Conservation (phyloP, 2,113 vertebrate genomes). For the Gambusia affinis region DNA sequence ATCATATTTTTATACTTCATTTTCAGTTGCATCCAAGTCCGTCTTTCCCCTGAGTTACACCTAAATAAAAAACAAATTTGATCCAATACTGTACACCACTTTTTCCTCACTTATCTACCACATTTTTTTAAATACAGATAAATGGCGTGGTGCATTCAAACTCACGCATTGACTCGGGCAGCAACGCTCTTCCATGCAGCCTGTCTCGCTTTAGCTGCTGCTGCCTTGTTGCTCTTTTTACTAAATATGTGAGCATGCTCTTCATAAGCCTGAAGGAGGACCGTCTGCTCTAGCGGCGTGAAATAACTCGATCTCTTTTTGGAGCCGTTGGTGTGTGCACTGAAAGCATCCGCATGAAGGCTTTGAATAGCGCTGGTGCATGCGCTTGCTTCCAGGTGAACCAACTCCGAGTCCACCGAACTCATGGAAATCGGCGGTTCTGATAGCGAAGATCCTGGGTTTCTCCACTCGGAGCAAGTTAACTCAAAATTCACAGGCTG, state of each 20-base stretch:
- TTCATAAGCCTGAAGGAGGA: background rate
- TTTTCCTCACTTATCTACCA: background rate
- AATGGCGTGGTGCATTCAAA: background rate
- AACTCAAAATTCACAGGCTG: background rate
- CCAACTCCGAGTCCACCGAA: background rate
- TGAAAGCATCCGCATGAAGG: too few species aligned
- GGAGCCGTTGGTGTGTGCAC: background rate
- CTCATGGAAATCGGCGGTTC: background rate
- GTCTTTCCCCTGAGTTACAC: background rate
- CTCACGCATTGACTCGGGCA: constrained; percentile 2
- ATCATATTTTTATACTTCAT: constrained; percentile 4
- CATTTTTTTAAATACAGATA: too few species aligned
- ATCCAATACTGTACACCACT: background rate
- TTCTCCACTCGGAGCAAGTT: background rate
- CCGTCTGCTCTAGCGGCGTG: background rate
- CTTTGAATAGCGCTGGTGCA: background rate
- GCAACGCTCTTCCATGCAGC: background rate
- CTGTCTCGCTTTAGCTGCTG: background rate
- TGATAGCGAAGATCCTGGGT: background rate
- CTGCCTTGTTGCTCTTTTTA: background rate
- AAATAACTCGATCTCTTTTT: background rate
- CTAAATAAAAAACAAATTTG: background rate
- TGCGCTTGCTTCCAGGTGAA: background rate
- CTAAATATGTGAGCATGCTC: background rate
- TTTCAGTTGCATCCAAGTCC: constrained; percentile 5